Evolutionary conservation across 2,888 invertebrate species (phyloP).

Genomic region (Sinotaia quadrata): DNA sequence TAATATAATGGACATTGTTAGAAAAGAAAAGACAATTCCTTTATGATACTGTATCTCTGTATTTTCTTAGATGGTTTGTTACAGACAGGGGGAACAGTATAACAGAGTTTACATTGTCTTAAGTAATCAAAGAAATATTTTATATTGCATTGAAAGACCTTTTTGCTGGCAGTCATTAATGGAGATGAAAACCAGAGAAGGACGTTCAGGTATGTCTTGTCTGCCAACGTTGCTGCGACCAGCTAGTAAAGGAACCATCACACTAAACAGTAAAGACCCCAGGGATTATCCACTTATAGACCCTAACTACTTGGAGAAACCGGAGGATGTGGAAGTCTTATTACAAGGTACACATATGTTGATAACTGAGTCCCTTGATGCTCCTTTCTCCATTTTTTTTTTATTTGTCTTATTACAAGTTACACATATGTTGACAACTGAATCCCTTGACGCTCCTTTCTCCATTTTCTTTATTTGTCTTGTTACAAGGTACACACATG

Average conservation of each 20-base stretch:
- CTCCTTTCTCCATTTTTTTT: no score
- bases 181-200: conserved; percentile 20
- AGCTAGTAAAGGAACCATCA: conserved; percentile 25
- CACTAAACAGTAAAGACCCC: conserved; percentile 19
- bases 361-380: no score
- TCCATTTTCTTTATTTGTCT: no score
- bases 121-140: no score
- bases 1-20: no score
- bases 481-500: conserved; percentile 19
- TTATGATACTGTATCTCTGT: no score
- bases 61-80: no score
- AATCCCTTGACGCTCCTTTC: no score
- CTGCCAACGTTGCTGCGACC: conserved; percentile 26
- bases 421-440: neutral
- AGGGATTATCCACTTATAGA: conserved; percentile 29
- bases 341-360: conserved; percentile 15
- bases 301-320: conserved; percentile 32
- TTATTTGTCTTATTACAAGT: conserved; percentile 26
- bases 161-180: conserved; percentile 23
- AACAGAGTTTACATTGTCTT: no score
- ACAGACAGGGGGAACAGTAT: no score
- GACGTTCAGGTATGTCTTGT: conserved; percentile 24
- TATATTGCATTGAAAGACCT: no score
- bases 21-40: no score
- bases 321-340: conserved; percentile 29